Percentiles rank a stretch among this genome's conserved stretches.
These are phyloP conservation scores for Drosophila rufa DNA, from an alignment of 1,140 invertebrate genomes.

Conservation along the genomic window DNA sequence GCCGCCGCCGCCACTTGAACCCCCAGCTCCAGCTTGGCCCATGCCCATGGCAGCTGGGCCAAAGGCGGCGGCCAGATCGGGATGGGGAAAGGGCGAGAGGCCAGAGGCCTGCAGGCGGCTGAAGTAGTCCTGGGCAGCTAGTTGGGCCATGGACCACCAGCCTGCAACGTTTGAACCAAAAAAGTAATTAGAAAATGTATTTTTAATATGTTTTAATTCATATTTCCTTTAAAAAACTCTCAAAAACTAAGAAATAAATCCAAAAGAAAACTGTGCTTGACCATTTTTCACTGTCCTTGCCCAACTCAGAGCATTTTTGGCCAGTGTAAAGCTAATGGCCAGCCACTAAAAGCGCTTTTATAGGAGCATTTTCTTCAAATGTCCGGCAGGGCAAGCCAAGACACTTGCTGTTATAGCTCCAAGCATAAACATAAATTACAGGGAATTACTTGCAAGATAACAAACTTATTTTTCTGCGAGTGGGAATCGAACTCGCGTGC, in stretches of 20 bases:
- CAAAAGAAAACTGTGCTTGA: constrained; percentile 21
- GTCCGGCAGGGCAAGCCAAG: constrained; percentile 32
- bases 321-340: constrained; percentile 58
- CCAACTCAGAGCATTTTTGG: background rate
- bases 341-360: constrained; percentile 33
- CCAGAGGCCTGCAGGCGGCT: constrained; percentile 92
- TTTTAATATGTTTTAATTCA: too few species aligned
- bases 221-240: background rate
- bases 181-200: background rate
- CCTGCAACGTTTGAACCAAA: constrained; percentile 85
- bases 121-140: constrained; percentile 94
- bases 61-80: constrained; percentile 81
- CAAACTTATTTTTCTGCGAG: background rate
- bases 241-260: background rate
- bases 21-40: constrained; percentile 74
- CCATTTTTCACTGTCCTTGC: constrained; percentile 35
- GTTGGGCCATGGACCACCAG: constrained; percentile 95
- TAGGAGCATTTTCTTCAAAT: constrained; percentile 77
- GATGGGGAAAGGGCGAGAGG: constrained; percentile 88
- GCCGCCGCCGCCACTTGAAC: constrained; percentile 75
- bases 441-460: constrained; percentile 1
- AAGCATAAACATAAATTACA: constrained; percentile 1
- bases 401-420: constrained; percentile 73
- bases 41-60: constrained; percentile 86
- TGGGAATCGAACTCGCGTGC: constrained; percentile 4